Evolutionary conservation across 37 sponge, comb jelly and placozoan species (phyloP).

Genomic region (Beroe forskalii): DNA sequence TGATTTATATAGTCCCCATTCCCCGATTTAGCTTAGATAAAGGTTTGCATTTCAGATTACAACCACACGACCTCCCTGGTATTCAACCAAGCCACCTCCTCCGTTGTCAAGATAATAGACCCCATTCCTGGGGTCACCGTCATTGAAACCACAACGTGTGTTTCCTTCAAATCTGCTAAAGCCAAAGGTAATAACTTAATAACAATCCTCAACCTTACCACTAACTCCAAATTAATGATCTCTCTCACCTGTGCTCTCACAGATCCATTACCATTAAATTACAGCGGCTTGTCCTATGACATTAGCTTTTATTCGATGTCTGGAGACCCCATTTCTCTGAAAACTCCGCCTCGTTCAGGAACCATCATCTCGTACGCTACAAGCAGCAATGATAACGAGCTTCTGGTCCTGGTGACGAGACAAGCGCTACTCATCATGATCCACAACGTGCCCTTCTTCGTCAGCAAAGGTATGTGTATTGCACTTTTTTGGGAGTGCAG

Average conservation of each 20-base stretch:
- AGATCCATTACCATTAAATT: too few species aligned
- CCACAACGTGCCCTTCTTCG: conserved; percentile 30
- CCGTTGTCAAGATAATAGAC: conserved; percentile 11
- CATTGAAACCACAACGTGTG: background rate
- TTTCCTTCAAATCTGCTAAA: conserved; percentile 27
- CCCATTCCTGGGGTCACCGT: background rate
- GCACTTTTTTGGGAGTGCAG: too few species aligned
- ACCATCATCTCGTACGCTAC: conserved; percentile 38
- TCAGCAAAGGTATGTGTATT: conserved; percentile 28
- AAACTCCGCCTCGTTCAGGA: too few species aligned
- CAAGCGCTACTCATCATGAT: background rate
- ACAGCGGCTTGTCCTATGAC: too few species aligned
- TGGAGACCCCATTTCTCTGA: too few species aligned
- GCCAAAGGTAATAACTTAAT: conserved; percentile 7
- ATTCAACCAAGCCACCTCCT: background rate
- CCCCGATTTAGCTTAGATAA: too few species aligned
- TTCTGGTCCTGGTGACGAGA: conserved; percentile 5
- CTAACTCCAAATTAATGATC: too few species aligned
- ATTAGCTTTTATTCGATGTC: too few species aligned
- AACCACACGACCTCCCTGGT: conserved; percentile 18
- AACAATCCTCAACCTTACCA: too few species aligned
- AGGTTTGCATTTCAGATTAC: background rate
- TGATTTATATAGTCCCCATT: too few species aligned
- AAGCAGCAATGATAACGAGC: conserved; percentile 3
- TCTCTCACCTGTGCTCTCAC: too few species aligned